Base-by-base conservation (phyloP, 2,888 invertebrate genomes). In the Trilocha varians region DNA sequence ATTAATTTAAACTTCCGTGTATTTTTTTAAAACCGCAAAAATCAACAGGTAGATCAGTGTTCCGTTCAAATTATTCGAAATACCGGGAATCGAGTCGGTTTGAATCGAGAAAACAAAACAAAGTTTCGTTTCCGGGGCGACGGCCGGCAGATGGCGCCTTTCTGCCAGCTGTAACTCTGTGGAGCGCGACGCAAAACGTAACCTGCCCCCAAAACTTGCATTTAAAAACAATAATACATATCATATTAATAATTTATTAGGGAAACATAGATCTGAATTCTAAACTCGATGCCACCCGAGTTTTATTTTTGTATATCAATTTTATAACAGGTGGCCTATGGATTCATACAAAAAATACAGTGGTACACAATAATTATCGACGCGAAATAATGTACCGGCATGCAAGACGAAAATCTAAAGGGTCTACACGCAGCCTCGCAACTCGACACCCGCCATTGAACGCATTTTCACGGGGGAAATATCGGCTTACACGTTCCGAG, bases 351-450 rank as follows among this genome's bases (percentile, higher is more conserved):
- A 71, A 76, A 78, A 69, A 80, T 78, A 74, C 66, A 60, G 62
- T 59, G 62, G 63, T 65, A 73, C 66, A 75, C 70, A 72, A 84
- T 85, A 86, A 84, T 85, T 85, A 83, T 77, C 74, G 82, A 78
- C 72, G 80, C 77, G 82, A 77, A 78, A 84, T 83, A 85, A 85
- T 84, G 83, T 67, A 73, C 85, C 80, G 71, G 80, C 80, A 83
- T 80, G 66, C 72, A 69, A 77, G 71, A 70, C 83, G 79, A 84
- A 86, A 83, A 83, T 82, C 79, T 76, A 79, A 78, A 84, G 80
- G 70, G 64, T 70, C 65, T 55, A 50, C 75, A 73, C 73, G 75
- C 72, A 75, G 67, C 62, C 59, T 46, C 52, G 79, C 70, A 80
- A 85, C 66, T 59, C 72, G 83, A 85, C 73, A 82, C 80, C 80